Evolutionary conservation across 2,113 vertebrate species (phyloP), one percentile per base, ranked within the genome.

Genomic region (Chaenocephalus aceratus): DNA sequence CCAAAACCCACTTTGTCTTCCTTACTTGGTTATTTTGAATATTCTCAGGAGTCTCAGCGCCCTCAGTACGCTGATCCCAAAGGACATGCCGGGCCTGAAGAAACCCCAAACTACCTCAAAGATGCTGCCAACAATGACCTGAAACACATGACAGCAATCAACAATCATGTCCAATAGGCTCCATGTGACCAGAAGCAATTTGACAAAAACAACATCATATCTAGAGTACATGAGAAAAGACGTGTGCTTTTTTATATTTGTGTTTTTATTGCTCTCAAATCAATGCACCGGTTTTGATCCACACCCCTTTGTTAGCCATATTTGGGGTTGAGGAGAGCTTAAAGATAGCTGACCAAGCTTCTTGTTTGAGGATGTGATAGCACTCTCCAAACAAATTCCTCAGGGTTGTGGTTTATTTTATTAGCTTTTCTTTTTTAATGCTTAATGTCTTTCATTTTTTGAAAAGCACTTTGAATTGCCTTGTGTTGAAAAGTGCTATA

Each of bases 51-150:
- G 97, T 65, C 98, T 95, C 72, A 99, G 94, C 18, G 98, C 98
- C 88, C 98, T 92, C 49, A 99, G 93, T 23, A 99, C 98, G 53
- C 98, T 99, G 94, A 99, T 99, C 30, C 98, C 98, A 78, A 99
- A 99, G 21, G 98, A 99, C 60, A 97, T 98, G 8, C 97, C 97
- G 2, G 98, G 98, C 73, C 98, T 95, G 94, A 99, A 98, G 93
- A 99, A 97, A 44, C 98, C 97, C 97, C 97, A 99, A 77, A 99
- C 95, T 67, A 99, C 98, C 91, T 99, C 98, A 1, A 99, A 98
- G 90, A 99, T 99, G 88, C 98, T 99, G 82, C 98, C 98, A 8
- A 99, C 95, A 3, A 99, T 99, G 74, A 99, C 98, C 98, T 99
- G 90, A 59, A 83, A 77, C 69, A 64, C 23, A 86, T 5, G 41